These are phyloP conservation scores for Holacanthus passer DNA, from an alignment of 2,113 vertebrate species.

Conservation along the genomic window DNA sequence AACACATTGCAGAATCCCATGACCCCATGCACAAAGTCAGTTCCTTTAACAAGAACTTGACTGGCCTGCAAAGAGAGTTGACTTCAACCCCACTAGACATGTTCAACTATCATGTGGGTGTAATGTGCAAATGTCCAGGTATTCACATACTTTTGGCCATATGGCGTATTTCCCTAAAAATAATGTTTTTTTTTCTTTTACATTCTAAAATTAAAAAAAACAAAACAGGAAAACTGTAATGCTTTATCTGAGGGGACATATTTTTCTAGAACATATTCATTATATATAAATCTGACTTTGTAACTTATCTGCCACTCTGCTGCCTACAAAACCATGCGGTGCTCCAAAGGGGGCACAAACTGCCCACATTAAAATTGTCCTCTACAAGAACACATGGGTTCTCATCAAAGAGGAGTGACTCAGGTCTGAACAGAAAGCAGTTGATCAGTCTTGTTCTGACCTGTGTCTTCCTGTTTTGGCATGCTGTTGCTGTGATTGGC, in stretches of 20 bases:
- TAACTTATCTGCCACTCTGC: background rate
- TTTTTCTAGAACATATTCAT: no score
- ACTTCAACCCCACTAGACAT: background rate
- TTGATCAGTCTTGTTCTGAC: conserved; percentile 30
- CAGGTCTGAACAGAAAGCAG: background rate
- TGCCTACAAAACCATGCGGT: background rate
- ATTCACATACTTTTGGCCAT: background rate
- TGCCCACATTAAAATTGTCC: no score
- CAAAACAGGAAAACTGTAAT: no score
- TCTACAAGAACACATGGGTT: no score
- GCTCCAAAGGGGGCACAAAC: background rate
- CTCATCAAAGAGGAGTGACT: background rate
- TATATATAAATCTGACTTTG: no score
- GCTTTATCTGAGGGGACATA: no score
- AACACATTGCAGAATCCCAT: background rate
- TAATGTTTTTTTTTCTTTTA: background rate
- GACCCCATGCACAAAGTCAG: no score
- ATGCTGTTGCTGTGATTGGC: background rate
- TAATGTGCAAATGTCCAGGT: background rate
- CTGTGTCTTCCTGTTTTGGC: conserved; percentile 19
- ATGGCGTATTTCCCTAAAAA: no score
- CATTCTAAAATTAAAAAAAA: no score
- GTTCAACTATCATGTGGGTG: background rate
- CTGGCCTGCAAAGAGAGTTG: background rate
- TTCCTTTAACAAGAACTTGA: background rate